Evolutionary conservation across 2,797 vertebrate species (phyloP).

Genomic region (Labroides dimidiatus): DNA sequence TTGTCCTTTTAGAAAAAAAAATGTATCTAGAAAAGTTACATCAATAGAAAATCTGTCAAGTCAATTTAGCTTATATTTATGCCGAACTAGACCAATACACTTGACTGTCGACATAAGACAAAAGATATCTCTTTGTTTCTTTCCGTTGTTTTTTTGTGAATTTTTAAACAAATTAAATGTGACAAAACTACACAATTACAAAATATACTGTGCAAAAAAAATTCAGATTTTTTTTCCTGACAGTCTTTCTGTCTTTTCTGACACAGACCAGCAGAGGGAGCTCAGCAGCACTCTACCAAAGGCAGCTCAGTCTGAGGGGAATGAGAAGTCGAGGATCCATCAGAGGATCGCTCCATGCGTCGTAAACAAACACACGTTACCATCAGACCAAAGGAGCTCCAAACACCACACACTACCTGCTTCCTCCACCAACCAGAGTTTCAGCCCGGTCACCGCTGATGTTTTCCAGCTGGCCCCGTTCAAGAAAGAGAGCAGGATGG

Average conservation of each 20-base stretch:
- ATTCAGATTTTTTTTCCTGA: constrained; percentile 1
- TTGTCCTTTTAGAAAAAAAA: too few species aligned
- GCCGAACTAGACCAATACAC: too few species aligned
- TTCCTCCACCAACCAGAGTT: constrained; percentile 32
- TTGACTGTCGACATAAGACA: too few species aligned
- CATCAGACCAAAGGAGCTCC: constrained; percentile 31
- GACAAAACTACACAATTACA: background rate
- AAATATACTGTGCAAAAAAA: background rate
- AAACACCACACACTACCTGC: constrained; percentile 15
- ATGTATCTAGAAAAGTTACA: too few species aligned
- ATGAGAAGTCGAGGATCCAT: constrained; percentile 74
- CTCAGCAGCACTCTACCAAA: constrained; percentile 16
- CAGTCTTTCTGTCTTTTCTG: constrained; percentile 26
- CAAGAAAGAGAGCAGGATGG: constrained; percentile 77
- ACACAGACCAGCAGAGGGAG: constrained; percentile 76
- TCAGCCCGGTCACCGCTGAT: constrained; percentile 67
- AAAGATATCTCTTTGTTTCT: too few species aligned
- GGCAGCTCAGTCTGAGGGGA: constrained; percentile 68
- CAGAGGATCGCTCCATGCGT: constrained; percentile 81
- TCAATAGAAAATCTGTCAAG: too few species aligned
- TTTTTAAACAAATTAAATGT: background rate
- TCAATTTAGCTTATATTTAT: too few species aligned
- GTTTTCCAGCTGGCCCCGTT: constrained; percentile 92
- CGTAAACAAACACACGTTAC: constrained; percentile 35
- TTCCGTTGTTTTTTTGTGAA: too few species aligned